Percentiles rank a stretch among this genome's conserved stretches.
phyloP scores from a whole-genome alignment of 2,888 invertebrate genomes.

The Steinernema scapterisci region DNA sequence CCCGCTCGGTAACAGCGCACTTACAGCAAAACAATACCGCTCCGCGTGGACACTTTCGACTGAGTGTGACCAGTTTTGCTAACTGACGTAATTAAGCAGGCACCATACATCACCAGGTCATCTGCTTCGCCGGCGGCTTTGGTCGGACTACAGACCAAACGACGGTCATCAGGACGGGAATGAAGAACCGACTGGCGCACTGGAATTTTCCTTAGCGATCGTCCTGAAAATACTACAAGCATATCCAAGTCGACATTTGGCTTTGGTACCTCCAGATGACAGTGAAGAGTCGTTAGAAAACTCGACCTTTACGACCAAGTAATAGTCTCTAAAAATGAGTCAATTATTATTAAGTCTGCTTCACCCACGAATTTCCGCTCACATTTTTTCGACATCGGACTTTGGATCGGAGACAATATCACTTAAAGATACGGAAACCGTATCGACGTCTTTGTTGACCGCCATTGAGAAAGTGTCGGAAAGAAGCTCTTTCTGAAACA shows the following conservation, averaged over 20 bases:
- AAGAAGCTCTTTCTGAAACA: neutral
- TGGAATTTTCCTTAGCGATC: neutral
- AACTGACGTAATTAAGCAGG: neutral
- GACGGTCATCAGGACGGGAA: neutral
- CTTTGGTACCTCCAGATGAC: neutral
- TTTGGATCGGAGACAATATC: neutral
- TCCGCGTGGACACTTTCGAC: neutral
- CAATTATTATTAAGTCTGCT: too few species aligned
- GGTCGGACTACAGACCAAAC: neutral
- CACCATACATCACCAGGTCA: conserved; percentile 12
- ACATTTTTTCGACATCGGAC: neutral
- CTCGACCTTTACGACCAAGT: neutral
- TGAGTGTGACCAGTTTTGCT: neutral
- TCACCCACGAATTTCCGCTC: too few species aligned
- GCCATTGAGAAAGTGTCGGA: conserved; percentile 4
- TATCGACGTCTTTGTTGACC: conserved; percentile 5
- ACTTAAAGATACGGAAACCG: neutral
- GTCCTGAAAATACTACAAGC: neutral
- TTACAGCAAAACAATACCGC: conserved; percentile 16
- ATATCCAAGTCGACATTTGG: neutral
- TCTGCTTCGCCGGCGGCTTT: neutral
- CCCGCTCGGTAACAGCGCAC: neutral
- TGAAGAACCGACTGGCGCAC: conserved; percentile 9
- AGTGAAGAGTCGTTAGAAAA: neutral
- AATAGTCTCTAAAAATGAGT: neutral